phyloP scores from a whole-genome alignment of 2,888 invertebrate species.

The Mycalesis mineus region DNA sequence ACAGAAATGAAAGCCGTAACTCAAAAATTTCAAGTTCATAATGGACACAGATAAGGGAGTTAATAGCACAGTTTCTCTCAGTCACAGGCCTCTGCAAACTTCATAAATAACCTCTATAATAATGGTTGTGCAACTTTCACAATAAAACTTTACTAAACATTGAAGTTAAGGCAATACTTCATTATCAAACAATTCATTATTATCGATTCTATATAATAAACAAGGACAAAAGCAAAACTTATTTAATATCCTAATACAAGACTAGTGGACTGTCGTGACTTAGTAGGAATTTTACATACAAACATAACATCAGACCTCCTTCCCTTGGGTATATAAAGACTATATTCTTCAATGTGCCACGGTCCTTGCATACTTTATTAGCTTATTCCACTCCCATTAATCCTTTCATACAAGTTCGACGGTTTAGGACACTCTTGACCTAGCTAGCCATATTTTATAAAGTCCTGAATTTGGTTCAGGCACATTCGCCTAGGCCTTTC shows the following conservation, averaged over 20 bases:
- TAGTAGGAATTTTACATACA: neutral
- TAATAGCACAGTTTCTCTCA: constrained; percentile 2
- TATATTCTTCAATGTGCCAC: too few species aligned
- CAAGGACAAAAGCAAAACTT: neutral
- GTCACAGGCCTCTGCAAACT: neutral
- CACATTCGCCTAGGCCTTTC: too few species aligned
- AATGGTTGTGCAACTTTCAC: constrained; percentile 4
- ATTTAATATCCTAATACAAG: neutral
- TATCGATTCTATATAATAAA: neutral
- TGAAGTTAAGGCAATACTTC: constrained; percentile 2
- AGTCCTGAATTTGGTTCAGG: too few species aligned
- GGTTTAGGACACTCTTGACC: too few species aligned
- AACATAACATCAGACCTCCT: too few species aligned
- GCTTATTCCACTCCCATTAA: too few species aligned
- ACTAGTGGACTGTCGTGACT: neutral
- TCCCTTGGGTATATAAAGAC: too few species aligned
- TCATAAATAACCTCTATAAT: constrained; percentile 6
- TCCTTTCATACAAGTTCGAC: too few species aligned
- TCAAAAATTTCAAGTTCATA: constrained; percentile 6
- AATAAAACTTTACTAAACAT: neutral
- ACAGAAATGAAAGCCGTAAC: constrained; percentile 3
- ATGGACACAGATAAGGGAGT: constrained; percentile 8
- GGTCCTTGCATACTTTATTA: too few species aligned
- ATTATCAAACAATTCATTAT: neutral
- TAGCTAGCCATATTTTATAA: too few species aligned